Percentiles rank a stretch among this genome's conserved stretches.
These are phyloP conservation scores for Euphonia xanthogaster DNA, from an alignment of 2,797 vertebrate genomes.

Conservation along the genomic window DNA sequence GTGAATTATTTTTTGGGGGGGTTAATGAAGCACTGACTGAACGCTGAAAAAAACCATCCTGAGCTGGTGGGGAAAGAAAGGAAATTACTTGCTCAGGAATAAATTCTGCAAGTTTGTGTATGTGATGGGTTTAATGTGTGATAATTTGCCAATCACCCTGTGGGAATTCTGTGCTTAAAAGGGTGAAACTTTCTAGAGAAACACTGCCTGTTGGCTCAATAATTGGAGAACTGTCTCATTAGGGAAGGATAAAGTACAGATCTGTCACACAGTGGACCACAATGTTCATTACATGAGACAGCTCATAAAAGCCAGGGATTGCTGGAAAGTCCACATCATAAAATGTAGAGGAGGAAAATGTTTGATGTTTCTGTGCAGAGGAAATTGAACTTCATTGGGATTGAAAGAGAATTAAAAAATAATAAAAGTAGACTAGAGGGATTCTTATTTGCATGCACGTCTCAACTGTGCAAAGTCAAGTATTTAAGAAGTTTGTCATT, in stretches of 20 bases:
- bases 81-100: background rate
- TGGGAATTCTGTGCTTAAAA: constrained; percentile 3
- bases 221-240: constrained; percentile 39
- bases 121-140: background rate
- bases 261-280: background rate
- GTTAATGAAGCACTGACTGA: background rate
- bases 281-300: background rate
- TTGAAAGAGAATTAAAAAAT: background rate
- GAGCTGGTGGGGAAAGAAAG: background rate
- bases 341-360: background rate
- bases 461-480: background rate
- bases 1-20: background rate
- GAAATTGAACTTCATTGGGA: background rate
- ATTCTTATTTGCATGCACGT: background rate
- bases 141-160: background rate
- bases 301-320: background rate
- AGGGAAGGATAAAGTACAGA: constrained; percentile 11
- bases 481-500: background rate
- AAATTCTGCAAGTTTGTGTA: background rate
- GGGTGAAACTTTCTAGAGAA: background rate
- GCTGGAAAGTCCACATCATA: background rate
- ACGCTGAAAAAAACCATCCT: fast-evolving
- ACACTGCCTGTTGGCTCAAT: background rate
- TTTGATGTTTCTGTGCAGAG: background rate
- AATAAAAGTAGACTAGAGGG: background rate